Evolutionary conservation across 2,113 vertebrate species (phyloP).

Genomic region (Grammomys surdaster): DNA sequence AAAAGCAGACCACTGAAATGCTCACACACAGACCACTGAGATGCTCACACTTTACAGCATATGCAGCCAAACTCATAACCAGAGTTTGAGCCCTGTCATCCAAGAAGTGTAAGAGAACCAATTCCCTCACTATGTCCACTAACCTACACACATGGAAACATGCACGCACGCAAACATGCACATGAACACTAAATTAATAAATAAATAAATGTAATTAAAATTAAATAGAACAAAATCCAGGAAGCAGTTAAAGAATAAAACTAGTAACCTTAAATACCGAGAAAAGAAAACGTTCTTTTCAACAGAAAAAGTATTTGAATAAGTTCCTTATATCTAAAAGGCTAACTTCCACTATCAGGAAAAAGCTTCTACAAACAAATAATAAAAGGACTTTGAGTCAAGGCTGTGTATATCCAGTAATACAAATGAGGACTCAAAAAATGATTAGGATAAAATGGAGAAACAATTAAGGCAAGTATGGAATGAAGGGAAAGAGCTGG

Average conservation of each 20-base stretch:
- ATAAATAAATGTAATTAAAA: neutral
- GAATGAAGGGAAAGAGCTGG: too few relatives aligned
- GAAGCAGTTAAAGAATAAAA: neutral
- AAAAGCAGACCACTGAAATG: neutral
- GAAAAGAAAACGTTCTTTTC: neutral
- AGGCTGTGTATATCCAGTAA: neutral
- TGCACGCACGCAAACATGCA: too few relatives aligned
- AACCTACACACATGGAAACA: neutral
- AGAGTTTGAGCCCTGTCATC: neutral
- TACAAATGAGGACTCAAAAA: too few relatives aligned
- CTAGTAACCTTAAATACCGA: slow-evolving; percentile 6
- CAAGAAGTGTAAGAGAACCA: neutral
- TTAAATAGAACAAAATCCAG: slow-evolving; percentile 15
- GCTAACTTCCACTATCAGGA: neutral
- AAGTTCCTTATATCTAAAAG: neutral
- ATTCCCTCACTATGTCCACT: neutral
- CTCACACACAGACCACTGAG: neutral
- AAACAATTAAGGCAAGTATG: too few relatives aligned
- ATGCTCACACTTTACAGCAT: neutral
- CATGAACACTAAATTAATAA: too few relatives aligned
- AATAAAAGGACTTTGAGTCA: slow-evolving; percentile 13
- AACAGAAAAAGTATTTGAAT: neutral
- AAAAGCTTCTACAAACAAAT: neutral
- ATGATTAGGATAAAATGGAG: too few relatives aligned
- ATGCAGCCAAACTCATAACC: neutral